Evolutionary conservation across 2,888 invertebrate species (phyloP), one percentile per base, ranked within the genome.

Genomic region (Eumerus sabulonum): DNA sequence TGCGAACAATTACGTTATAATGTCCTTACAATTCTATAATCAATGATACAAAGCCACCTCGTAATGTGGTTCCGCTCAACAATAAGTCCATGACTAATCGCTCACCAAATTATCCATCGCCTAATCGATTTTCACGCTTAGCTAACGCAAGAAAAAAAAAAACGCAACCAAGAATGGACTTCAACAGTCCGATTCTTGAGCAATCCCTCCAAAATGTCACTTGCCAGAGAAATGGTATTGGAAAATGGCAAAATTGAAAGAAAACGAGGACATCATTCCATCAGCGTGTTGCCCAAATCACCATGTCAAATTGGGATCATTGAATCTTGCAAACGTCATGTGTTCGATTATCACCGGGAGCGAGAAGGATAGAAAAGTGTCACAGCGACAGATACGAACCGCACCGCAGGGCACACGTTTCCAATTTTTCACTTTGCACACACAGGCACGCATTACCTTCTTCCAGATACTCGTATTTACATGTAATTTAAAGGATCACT

Each of bases 381-480:
- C 17, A 14, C 18, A 57, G 51, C 27, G 12, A 40, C 12, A 51
- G 19, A 67, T 56, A 62, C 47, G 66, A 70, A 68, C 74, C 51
- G 64, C 74, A 74, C 79, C 79, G 60, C 79, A 79, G 79, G 79
- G 79, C 79, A 79, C 79, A 79, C 79, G 79, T 79, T 79, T 74
- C 73, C 40, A 64, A 68, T 59, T 48, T 73, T 57, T n/a, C n/a
- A 12, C 42, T 36, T 16, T n/a, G 16, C 40, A 19, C 4, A 17
- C 36, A 60, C 64, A 63, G 40, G 53, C 27, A 27, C 16, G 63
- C 63, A 63, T 77, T 63, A 59, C 63, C 57, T 62, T n/a, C n/a
- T 53, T 53, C 50, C 50, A 7, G 27, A 2, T 27, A 27, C 27
- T n/a, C n/a, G 54, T 67, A 73, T 73, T 77, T 77, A 74, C 74